These are phyloP conservation scores for Panthera tigris DNA, from an alignment of 2,113 vertebrate genomes.

Conservation along the genomic window DNA sequence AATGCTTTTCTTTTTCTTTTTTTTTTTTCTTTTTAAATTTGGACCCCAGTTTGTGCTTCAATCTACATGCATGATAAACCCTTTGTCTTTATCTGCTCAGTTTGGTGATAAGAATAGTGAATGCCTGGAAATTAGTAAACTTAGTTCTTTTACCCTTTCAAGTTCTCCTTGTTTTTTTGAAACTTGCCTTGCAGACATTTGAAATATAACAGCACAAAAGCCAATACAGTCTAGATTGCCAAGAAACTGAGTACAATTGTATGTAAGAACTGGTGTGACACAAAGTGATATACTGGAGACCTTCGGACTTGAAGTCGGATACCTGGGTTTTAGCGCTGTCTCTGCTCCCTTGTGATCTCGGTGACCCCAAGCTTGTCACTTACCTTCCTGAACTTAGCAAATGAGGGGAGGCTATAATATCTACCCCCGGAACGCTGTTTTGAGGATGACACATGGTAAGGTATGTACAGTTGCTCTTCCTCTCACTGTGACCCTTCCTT, in stretches of 20 bases:
- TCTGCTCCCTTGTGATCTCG: background rate
- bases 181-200: background rate
- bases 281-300: background rate
- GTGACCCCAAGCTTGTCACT: background rate
- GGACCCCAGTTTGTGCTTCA: background rate
- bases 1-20: background rate
- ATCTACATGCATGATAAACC: background rate
- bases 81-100: background rate
- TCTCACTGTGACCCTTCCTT: background rate
- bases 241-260: background rate
- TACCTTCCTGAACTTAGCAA: background rate
- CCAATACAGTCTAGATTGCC: background rate
- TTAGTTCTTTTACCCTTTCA: background rate
- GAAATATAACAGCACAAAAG: background rate
- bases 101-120: background rate
- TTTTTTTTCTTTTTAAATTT: constrained; percentile 7
- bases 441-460: background rate
- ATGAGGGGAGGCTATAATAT: background rate
- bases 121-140: background rate
- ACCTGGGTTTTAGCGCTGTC: background rate
- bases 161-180: background rate
- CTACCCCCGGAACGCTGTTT: background rate
- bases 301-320: background rate
- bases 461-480: accelerated
- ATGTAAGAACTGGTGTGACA: background rate